These are phyloP conservation scores for Eudyptes chrysolophus DNA, from an alignment of 2,113 vertebrate species.

Conservation along the genomic window DNA sequence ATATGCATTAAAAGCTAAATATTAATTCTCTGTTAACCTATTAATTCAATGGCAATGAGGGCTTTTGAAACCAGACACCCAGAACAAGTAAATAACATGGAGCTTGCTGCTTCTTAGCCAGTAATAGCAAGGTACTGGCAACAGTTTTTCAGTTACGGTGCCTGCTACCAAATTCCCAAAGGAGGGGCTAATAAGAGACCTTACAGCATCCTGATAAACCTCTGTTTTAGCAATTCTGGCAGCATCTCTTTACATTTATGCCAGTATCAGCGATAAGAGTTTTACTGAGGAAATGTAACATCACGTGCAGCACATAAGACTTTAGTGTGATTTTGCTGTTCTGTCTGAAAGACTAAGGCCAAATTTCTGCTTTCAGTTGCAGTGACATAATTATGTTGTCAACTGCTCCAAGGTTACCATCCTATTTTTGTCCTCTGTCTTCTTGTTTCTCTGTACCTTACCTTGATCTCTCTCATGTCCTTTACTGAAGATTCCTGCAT, in stretches of 20 bases:
- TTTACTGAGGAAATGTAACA: background rate
- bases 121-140: background rate
- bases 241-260: background rate
- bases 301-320: background rate
- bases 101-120: background rate
- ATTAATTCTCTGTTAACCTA: background rate
- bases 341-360: background rate
- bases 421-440: background rate
- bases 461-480: background rate
- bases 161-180: background rate
- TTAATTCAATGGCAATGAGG: background rate
- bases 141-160: background rate
- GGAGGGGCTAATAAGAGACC: background rate
- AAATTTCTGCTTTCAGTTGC: background rate
- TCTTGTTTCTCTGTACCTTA: background rate
- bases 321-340: background rate
- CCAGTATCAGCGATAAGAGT: background rate
- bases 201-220: background rate
- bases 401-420: background rate
- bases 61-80: background rate
- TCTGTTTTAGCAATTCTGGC: background rate
- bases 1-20: background rate
- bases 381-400: background rate
- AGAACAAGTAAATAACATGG: background rate
- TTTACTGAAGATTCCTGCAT: background rate